Conservation (phyloP, 2,797 vertebrate species). For the Sebastes diaconus region DNA sequence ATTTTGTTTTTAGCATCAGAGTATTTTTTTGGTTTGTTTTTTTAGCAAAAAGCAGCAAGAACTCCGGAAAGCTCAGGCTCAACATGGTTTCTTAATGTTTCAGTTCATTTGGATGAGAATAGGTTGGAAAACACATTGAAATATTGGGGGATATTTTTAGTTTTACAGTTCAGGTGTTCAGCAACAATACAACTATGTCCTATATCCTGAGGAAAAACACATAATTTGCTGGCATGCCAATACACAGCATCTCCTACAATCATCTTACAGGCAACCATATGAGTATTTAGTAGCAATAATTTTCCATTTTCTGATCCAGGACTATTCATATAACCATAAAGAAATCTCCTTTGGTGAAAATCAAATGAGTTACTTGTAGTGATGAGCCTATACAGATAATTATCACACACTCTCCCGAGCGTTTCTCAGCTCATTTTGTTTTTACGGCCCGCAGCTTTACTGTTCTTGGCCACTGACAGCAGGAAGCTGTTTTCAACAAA, state of each 20-base stretch:
- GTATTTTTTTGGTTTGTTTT: not conserved
- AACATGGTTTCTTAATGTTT: not conserved
- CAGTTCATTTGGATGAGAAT: not conserved
- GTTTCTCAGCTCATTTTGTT: not conserved
- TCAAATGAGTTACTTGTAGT: not conserved
- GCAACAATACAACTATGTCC: not conserved
- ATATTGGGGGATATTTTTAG: not conserved
- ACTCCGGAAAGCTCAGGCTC: not conserved
- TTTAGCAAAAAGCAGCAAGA: not conserved
- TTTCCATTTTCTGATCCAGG: not conserved
- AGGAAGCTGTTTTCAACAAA: not conserved
- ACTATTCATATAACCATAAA: not conserved
- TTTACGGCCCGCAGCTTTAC: not conserved
- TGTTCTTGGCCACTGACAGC: not conserved
- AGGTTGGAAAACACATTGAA: not conserved
- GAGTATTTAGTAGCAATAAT: not conserved
- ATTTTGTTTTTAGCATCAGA: conserved; percentile 4
- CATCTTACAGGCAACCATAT: not conserved
- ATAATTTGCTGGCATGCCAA: not conserved
- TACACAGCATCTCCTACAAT: not conserved
- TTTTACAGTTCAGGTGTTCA: not conserved
- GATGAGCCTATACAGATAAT: not conserved
- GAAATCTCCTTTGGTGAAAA: not conserved
- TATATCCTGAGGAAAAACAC: not conserved
- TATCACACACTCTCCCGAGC: not conserved